Evolutionary conservation across 2,888 invertebrate species (phyloP).

Genomic region (Lasioglossum pauxillum): DNA sequence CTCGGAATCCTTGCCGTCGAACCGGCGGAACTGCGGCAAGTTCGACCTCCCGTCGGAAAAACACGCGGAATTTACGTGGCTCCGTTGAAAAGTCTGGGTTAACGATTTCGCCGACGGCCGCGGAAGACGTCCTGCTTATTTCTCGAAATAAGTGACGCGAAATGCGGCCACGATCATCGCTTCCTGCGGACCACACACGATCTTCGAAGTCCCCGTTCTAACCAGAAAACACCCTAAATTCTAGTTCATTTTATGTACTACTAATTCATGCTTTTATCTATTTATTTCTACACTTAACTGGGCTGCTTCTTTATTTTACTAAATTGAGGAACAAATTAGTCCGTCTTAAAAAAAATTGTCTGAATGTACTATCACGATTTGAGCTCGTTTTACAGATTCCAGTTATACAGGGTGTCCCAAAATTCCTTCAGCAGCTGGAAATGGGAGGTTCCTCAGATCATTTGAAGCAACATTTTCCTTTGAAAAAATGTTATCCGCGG

Average conservation of each 20-base stretch:
- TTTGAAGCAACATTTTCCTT: too few relatives aligned
- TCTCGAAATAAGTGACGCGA: constrained; percentile 14
- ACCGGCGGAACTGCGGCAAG: constrained; percentile 35
- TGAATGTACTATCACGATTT: too few relatives aligned
- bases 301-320: too few relatives aligned
- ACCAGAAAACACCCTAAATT: neutral
- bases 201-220: neutral
- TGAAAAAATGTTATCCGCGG: too few relatives aligned
- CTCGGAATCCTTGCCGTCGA: constrained; percentile 32
- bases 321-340: too few relatives aligned
- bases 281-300: too few relatives aligned
- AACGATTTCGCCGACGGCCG: constrained; percentile 18
- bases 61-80: constrained; percentile 39
- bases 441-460: too few relatives aligned
- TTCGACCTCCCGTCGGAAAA: constrained; percentile 27
- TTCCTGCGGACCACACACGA: neutral
- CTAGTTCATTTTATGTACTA: neutral
- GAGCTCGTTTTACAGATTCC: too few relatives aligned
- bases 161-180: neutral
- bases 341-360: too few relatives aligned
- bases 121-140: constrained; percentile 16
- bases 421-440: too few relatives aligned
- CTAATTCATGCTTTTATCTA: too few relatives aligned
- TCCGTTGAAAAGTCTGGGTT: constrained; percentile 25
- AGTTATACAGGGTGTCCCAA: too few relatives aligned